Base-by-base conservation (phyloP, 2,797 vertebrate genomes). In the Cuniculus paca region DNA sequence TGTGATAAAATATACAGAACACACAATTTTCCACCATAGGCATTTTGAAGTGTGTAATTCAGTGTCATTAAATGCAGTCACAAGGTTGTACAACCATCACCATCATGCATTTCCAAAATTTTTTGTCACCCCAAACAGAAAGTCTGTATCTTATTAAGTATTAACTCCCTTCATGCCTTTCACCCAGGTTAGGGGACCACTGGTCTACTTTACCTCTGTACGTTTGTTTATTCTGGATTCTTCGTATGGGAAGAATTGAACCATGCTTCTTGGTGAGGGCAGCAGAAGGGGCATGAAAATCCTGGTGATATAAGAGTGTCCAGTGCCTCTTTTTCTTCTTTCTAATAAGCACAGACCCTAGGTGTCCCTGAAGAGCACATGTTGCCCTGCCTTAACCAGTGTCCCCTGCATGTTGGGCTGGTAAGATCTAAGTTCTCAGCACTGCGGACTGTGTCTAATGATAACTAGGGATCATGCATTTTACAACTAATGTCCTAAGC, bases 401-500 rank as follows among this genome's bases (percentile, higher is more conserved):
- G 39, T 78, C 20, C 61, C 17, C 31, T 50, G 31, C 10, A 28
- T 1, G 9, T 39, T 0, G 13, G 20, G 28, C 19, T 22, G 61
- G 17, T 24, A 31, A 65, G 2, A 50, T 6, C 16, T 31, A 85
- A 91, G 94, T 95, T 96, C 97, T 97, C 42, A 77, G 96, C 93
- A 79, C 94, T 52, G 86, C 50, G 79, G 77, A 56, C 94, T 94
- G 93, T 96, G 97, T 96, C 74, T 96, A 97, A 42, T 91, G 90
- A 95, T 92, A 96, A 77, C 92, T 92, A n/a, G 97, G 97, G 96
- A 97, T 95, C 92, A 95, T 80, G 89, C 92, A 91, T 96, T 96
- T 98, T 95, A 93, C n/a, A 93, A 95, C 97, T 94, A 96, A 98
- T 96, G 92, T 94, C 88, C 8, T 97, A 94, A 98, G 95, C 87